These are phyloP conservation scores for Volucella bombylans DNA, from an alignment of 2,888 invertebrate species.

Conservation along the genomic window DNA sequence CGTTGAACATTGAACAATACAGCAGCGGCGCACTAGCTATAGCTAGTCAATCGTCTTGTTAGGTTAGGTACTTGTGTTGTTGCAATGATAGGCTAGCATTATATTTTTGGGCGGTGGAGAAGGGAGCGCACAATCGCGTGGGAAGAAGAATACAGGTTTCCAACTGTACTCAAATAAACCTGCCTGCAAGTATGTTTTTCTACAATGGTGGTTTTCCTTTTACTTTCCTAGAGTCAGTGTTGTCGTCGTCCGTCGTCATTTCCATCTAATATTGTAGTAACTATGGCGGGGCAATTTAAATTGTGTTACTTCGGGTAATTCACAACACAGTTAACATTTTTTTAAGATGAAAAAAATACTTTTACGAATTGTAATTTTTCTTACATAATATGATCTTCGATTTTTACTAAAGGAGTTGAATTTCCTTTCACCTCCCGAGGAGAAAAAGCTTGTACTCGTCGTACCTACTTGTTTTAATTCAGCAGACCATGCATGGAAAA, in stretches of 20 bases:
- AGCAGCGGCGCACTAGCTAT: conserved; percentile 10
- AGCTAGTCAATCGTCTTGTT: conserved; percentile 47
- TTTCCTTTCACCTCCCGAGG: conserved; percentile 43
- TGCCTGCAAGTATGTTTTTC: neutral
- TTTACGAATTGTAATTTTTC: conserved; percentile 14
- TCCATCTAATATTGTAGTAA: conserved; percentile 47
- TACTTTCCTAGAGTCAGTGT: conserved; percentile 61
- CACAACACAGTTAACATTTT: conserved; percentile 49
- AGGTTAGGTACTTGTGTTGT: conserved; percentile 43
- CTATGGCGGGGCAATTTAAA: conserved; percentile 42
- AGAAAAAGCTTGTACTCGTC: neutral
- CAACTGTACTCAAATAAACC: conserved; percentile 42
- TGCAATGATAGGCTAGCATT: conserved; percentile 39
- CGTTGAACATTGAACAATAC: neutral
- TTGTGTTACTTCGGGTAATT: conserved; percentile 68
- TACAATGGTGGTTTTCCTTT: conserved; percentile 60
- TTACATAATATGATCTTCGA: conserved; percentile 49
- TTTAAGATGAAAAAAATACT: no score
- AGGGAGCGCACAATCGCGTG: conserved; percentile 53
- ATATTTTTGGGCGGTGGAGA: neutral
- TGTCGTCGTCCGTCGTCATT: conserved; percentile 25
- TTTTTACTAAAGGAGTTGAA: neutral
- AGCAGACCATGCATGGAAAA: conserved; percentile 13
- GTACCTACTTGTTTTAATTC: neutral
- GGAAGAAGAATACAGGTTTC: conserved; percentile 73